Conservation (phyloP, 2,113 vertebrate species). For the Herpetotheres cachinnans region DNA sequence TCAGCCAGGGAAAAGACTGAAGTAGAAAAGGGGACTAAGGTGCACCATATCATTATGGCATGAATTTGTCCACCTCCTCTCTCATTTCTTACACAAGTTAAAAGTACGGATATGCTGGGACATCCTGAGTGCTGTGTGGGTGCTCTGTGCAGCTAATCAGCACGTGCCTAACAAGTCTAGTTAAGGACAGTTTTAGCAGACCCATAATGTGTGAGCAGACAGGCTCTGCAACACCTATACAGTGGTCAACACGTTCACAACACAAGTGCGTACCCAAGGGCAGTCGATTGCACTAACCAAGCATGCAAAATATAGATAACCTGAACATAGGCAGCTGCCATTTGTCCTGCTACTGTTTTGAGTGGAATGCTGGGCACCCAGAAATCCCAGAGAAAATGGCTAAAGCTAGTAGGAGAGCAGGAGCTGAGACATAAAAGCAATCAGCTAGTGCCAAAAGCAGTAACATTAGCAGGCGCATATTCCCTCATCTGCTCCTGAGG, state of each 20-base stretch:
- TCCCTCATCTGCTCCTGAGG: neutral
- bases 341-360: neutral
- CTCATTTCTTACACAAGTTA: neutral
- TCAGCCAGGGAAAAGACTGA: neutral
- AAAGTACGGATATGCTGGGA: neutral
- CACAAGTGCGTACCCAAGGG: neutral
- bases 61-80: neutral
- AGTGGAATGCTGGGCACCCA: neutral
- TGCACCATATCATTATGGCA: neutral
- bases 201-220: neutral
- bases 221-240: neutral
- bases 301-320: neutral
- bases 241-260: neutral
- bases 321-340: neutral
- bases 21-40: neutral
- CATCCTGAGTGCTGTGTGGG: neutral
- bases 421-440: neutral
- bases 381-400: neutral
- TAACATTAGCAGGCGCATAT: neutral
- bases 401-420: neutral
- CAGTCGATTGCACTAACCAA: neutral
- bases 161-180: neutral
- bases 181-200: neutral
- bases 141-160: neutral
- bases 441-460: neutral